phyloP scores from a whole-genome alignment of 1,140 invertebrate genomes.

The Bombus pascuorum region DNA sequence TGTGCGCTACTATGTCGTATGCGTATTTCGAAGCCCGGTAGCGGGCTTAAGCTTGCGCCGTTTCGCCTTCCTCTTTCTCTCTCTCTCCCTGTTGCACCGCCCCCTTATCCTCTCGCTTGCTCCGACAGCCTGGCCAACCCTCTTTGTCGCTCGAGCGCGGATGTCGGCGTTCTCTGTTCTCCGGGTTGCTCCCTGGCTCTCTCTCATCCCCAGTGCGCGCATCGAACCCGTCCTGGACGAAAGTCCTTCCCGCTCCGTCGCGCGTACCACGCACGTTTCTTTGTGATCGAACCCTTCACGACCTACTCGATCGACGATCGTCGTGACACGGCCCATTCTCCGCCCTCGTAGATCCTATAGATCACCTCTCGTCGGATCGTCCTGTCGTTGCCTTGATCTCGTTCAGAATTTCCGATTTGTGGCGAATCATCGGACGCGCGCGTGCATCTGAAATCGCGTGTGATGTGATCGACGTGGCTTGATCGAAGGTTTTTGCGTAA shows the following conservation, averaged over 20 bases:
- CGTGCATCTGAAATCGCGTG: slow-evolving; percentile 20
- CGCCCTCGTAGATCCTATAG: slow-evolving; percentile 1
- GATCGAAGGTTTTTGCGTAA: slow-evolving; percentile 12
- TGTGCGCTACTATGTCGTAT: slow-evolving; percentile 45
- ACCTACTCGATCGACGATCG: neutral
- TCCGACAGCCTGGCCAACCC: slow-evolving; percentile 8
- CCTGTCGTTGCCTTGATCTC: neutral
- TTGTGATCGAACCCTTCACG: neutral
- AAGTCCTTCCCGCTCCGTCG: slow-evolving; percentile 74
- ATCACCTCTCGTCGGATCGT: neutral
- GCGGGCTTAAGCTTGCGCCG: slow-evolving; percentile 72
- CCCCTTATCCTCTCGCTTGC: slow-evolving; percentile 50
- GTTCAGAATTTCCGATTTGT: neutral
- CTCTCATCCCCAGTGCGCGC: slow-evolving; percentile 78
- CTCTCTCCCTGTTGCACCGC: slow-evolving; percentile 5
- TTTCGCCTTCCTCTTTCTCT: slow-evolving; percentile 56
- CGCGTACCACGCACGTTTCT: slow-evolving; percentile 56
- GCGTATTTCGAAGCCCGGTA: slow-evolving; percentile 69
- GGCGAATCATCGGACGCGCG: neutral
- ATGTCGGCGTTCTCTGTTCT: slow-evolving; percentile 45
- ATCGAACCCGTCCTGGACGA: slow-evolving; percentile 79
- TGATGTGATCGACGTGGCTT: slow-evolving; percentile 6
- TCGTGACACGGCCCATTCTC: slow-evolving; percentile 8
- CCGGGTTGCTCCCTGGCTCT: slow-evolving; percentile 66
- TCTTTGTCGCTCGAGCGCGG: slow-evolving; percentile 32